phyloP scores from a whole-genome alignment of 2,113 vertebrate species.

The Rhea pennata region DNA sequence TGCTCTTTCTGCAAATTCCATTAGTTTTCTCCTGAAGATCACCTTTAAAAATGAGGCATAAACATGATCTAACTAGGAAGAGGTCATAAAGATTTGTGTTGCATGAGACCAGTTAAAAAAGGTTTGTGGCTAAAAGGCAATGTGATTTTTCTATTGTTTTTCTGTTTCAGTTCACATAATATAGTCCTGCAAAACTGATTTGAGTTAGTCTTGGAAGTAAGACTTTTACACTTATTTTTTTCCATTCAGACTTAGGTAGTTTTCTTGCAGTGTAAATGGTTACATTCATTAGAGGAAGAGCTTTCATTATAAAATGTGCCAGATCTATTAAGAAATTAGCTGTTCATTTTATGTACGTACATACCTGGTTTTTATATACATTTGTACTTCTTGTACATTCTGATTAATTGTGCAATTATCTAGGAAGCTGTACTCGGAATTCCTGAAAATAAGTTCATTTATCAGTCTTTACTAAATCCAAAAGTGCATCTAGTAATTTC shows the following conservation, averaged over 20 bases:
- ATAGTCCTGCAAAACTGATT: neutral
- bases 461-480: slow-evolving; percentile 4
- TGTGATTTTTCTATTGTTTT: neutral
- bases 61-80: neutral
- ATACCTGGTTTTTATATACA: neutral
- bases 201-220: neutral
- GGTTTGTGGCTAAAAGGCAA: neutral
- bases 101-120: neutral
- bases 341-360: neutral
- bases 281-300: neutral
- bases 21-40: neutral
- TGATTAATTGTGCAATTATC: neutral
- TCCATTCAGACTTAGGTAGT: neutral
- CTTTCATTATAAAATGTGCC: neutral
- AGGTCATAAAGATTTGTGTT: neutral
- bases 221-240: neutral
- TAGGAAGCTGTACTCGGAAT: neutral
- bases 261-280: neutral
- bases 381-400: neutral
- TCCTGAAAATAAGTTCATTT: slow-evolving; percentile 20
- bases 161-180: neutral
- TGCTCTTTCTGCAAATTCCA: neutral
- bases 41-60: neutral
- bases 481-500: slow-evolving; percentile 9
- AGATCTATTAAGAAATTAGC: neutral